These are phyloP conservation scores for Acromyrmex echinatior DNA, from an alignment of 1,140 invertebrate genomes.

Conservation along the genomic window DNA sequence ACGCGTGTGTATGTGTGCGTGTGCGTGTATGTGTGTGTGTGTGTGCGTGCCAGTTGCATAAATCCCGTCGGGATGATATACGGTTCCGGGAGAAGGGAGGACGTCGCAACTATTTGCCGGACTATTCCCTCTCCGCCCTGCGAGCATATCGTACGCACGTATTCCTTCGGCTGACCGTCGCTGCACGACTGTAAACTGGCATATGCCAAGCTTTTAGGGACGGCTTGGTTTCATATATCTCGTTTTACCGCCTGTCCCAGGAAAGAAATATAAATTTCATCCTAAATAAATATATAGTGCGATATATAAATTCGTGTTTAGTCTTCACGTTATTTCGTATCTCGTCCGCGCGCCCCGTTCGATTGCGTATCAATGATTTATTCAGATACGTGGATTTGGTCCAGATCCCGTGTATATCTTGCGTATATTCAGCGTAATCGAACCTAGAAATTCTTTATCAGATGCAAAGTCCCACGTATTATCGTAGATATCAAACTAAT, in stretches of 20 bases:
- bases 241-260: conserved; percentile 58
- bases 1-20: background rate
- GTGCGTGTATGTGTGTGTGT: conserved; percentile 15
- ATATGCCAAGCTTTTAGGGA: conserved; percentile 55
- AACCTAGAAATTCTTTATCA: conserved; percentile 52
- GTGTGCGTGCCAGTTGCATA: conserved; percentile 67
- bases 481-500: conserved; percentile 49
- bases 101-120: conserved; percentile 72
- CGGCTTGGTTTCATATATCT: conserved; percentile 49
- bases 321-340: conserved; percentile 58
- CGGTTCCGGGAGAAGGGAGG: conserved; percentile 16
- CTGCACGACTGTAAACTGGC: conserved; percentile 43
- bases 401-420: conserved; percentile 52
- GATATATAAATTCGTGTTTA: conserved; percentile 60
- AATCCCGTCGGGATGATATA: conserved; percentile 73
- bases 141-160: conserved; percentile 27
- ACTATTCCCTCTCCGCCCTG: conserved; percentile 53
- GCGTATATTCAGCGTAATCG: conserved; percentile 37
- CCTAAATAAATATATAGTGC: conserved; percentile 59
- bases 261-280: conserved; percentile 60
- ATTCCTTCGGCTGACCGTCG: conserved; percentile 19
- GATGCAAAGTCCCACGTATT: conserved; percentile 43
- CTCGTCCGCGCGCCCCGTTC: conserved; percentile 39
- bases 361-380: conserved; percentile 56
- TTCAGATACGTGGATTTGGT: conserved; percentile 47